Evolutionary conservation across 2,888 invertebrate species (phyloP).

Genomic region (Mimachlamys varia): DNA sequence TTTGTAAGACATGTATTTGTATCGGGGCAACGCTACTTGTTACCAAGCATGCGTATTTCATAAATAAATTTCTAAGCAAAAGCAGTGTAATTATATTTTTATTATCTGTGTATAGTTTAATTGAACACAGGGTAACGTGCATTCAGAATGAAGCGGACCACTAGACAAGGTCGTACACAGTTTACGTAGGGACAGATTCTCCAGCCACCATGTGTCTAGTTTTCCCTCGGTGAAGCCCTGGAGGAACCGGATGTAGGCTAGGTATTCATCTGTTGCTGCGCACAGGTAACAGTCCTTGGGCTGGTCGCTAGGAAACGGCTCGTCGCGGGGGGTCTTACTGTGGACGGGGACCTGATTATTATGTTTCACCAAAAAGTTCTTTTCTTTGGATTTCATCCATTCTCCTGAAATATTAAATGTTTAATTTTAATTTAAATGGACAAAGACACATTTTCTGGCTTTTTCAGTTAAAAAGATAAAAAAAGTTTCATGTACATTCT

Average conservation of each 20-base stretch:
- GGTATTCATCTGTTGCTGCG: background rate
- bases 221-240: background rate
- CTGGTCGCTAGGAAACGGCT: background rate
- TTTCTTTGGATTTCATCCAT: background rate
- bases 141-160: background rate
- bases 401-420: background rate
- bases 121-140: too few relatives aligned
- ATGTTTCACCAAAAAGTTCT: background rate
- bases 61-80: too few relatives aligned
- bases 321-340: background rate
- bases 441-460: too few relatives aligned
- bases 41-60: too few relatives aligned
- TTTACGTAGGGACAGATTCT: background rate
- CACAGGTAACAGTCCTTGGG: slow-evolving; percentile 27
- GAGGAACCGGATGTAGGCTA: slow-evolving; percentile 3
- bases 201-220: slow-evolving; percentile 1
- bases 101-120: too few relatives aligned
- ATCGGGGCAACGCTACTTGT: too few relatives aligned
- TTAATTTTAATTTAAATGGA: too few relatives aligned
- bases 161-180: background rate
- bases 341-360: background rate
- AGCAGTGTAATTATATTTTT: too few relatives aligned
- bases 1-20: too few relatives aligned
- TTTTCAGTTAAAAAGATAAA: too few relatives aligned
- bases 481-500: too few relatives aligned